A percentile compares a stretch with the other conserved stretches of the same genome.
Conservation (phyloP, 2,113 vertebrate genomes). For the Capreolus pygargus region DNA sequence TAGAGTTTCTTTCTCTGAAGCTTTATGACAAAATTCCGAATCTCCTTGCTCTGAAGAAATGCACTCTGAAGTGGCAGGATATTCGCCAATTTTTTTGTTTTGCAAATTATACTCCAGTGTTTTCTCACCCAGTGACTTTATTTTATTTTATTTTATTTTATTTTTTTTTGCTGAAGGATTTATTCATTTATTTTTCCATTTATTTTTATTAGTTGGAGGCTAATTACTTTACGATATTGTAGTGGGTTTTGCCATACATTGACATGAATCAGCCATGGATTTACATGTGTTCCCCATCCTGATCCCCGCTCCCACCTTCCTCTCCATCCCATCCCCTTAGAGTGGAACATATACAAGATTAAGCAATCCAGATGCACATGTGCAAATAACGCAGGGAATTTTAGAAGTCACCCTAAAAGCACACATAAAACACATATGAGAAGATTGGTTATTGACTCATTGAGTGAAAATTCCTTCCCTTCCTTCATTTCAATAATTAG, state of each 20-base stretch:
- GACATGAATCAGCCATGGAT: too few relatives aligned
- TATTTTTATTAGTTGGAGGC: too few relatives aligned
- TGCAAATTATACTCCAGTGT: slow-evolving; percentile 39
- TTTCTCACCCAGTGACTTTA: slow-evolving; percentile 22
- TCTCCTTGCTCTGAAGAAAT: not conserved
- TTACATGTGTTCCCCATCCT: too few relatives aligned
- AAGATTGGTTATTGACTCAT: slow-evolving; percentile 8
- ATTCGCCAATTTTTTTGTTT: not conserved
- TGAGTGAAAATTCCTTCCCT: slow-evolving; percentile 33
- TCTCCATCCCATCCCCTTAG: not conserved
- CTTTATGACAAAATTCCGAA: not conserved
- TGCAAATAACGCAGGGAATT: slow-evolving; percentile 22
- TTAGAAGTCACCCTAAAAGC: slow-evolving; percentile 49
- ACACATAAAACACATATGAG: slow-evolving; percentile 16
- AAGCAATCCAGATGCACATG: slow-evolving; percentile 7
- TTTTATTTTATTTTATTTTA: too few relatives aligned
- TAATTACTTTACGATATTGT: too few relatives aligned
- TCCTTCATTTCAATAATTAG: slow-evolving; percentile 6
- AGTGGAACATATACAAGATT: slow-evolving; percentile 22
- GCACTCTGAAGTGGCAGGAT: not conserved
- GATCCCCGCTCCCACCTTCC: too few relatives aligned
- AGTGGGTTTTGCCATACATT: too few relatives aligned
- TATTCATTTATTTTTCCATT: too few relatives aligned
- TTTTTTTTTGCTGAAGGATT: too few relatives aligned
- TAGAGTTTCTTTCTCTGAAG: not conserved